Percentiles rank a stretch among this genome's conserved stretches.
Conservation (phyloP, 1,140 invertebrate species). For the Trichonephila inaurata region DNA sequence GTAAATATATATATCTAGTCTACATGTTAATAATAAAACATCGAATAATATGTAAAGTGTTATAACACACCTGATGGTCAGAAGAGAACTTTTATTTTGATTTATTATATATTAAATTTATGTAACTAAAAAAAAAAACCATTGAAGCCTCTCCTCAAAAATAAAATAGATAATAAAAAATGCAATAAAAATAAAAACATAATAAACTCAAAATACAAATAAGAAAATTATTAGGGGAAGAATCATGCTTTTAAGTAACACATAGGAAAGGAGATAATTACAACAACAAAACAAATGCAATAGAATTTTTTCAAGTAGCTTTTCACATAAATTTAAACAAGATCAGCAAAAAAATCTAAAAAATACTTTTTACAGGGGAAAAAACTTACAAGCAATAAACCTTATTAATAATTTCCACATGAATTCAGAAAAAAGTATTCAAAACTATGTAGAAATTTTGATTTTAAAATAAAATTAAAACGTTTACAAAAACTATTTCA, state of each 20-base stretch:
- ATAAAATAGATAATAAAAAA: conserved; percentile 43
- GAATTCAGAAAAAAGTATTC: no score
- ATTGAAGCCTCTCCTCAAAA: conserved; percentile 60
- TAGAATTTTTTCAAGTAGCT: background rate
- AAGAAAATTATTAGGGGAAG: background rate
- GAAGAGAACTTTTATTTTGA: conserved; percentile 29
- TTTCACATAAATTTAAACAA: background rate
- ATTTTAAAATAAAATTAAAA: background rate
- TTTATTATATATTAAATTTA: background rate
- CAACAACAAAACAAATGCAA: background rate
- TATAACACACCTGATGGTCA: conserved; percentile 64
- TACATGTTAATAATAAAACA: no score
- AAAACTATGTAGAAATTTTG: no score
- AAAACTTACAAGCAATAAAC: background rate
- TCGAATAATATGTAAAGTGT: background rate
- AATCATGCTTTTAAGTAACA: conserved; percentile 29
- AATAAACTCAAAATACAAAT: conserved; percentile 41
- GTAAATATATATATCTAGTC: no score
- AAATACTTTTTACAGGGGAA: background rate
- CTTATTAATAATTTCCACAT: background rate
- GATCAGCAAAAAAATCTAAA: background rate
- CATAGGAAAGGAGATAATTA: conserved; percentile 12
- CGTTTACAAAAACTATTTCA: background rate
- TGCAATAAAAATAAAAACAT: conserved; percentile 16
- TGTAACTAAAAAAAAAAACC: background rate